phyloP scores from a whole-genome alignment of 2,888 invertebrate genomes.

The Antheraea assamensis region DNA sequence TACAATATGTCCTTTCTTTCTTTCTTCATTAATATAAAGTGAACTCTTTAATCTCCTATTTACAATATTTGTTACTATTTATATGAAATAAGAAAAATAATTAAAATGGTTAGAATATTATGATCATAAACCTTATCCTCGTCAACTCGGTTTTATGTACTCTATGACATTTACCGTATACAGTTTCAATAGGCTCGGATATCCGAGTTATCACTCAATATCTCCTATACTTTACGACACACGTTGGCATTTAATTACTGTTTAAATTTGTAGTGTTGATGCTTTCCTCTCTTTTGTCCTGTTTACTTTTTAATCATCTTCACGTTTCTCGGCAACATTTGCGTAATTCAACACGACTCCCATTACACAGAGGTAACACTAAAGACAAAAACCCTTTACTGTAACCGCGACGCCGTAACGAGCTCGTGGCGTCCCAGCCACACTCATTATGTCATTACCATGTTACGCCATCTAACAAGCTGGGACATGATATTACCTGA shows the following conservation, averaged over 20 bases:
- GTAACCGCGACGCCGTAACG: neutral
- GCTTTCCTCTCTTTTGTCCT: neutral
- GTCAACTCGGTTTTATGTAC: too few relatives aligned
- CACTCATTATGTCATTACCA: neutral
- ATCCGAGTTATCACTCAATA: neutral
- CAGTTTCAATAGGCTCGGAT: neutral
- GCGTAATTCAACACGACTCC: neutral
- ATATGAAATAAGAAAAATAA: neutral
- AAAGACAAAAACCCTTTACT: neutral
- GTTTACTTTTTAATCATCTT: neutral
- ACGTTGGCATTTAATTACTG: too few relatives aligned
- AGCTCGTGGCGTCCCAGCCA: neutral
- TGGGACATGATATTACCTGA: neutral
- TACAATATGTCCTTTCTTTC: neutral
- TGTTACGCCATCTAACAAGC: neutral
- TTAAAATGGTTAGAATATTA: too few relatives aligned
- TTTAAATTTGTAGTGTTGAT: neutral
- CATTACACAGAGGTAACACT: neutral
- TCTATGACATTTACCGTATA: too few relatives aligned
- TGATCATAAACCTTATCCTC: too few relatives aligned
- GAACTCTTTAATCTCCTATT: neutral
- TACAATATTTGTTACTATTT: neutral
- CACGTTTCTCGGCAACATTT: neutral
- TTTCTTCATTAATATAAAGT: neutral
- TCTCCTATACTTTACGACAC: neutral